Percentiles rank a stretch among this genome's conserved stretches.
These are phyloP conservation scores for Myrmophylax atrothorax DNA, from an alignment of 2,113 vertebrate species.

Conservation along the genomic window DNA sequence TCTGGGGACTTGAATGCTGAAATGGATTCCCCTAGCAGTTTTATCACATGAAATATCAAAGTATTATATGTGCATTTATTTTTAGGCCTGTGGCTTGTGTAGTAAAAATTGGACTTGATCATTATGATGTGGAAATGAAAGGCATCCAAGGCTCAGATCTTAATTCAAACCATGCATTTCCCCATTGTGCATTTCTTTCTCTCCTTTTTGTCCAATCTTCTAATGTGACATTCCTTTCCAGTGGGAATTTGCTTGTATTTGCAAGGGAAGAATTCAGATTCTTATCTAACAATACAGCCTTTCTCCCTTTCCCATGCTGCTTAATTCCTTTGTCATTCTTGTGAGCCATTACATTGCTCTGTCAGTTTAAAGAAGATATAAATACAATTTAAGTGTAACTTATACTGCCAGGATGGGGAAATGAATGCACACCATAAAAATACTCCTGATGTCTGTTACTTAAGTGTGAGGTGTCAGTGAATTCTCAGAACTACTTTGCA, in stretches of 20 bases:
- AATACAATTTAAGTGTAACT: background rate
- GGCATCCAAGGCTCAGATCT: slow-evolving; percentile 44
- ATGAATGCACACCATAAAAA: background rate
- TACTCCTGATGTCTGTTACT: background rate
- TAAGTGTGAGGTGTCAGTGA: background rate
- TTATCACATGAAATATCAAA: slow-evolving; percentile 46
- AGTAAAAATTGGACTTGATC: slow-evolving; percentile 1
- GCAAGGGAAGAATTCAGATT: slow-evolving; percentile 19
- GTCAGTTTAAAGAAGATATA: background rate
- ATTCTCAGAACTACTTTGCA: background rate
- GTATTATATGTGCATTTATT: slow-evolving; percentile 42
- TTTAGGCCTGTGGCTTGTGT: background rate
- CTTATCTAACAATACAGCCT: background rate
- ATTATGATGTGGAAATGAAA: slow-evolving; percentile 20
- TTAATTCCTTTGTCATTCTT: slow-evolving; percentile 3
- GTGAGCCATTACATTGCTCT: background rate
- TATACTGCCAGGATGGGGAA: background rate
- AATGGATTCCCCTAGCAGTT: slow-evolving; percentile 10
- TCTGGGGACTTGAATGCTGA: background rate
- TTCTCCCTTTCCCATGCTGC: slow-evolving; percentile 8
- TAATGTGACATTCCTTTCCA: slow-evolving; percentile 46
- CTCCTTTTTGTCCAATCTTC: slow-evolving; percentile 48
- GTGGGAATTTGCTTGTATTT: slow-evolving; percentile 40
- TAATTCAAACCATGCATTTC: slow-evolving; percentile 37
- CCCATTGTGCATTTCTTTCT: background rate